Percentiles rank a stretch among this genome's conserved stretches.
Evolutionary conservation across 2,888 invertebrate genomes (phyloP).

Genomic region (Meiosimyza platycephala): DNA sequence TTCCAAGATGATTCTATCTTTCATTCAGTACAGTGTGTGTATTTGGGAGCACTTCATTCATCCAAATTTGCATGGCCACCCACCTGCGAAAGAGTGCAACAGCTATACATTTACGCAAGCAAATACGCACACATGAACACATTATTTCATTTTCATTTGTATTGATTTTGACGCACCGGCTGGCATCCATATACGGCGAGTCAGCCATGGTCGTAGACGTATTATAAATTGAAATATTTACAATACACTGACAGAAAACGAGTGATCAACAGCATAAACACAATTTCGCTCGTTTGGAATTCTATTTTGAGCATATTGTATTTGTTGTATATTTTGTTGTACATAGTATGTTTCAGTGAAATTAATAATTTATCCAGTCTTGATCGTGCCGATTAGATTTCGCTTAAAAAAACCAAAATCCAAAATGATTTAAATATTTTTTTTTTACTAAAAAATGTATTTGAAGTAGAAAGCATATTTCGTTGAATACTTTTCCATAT

Average conservation of each 20-base stretch:
- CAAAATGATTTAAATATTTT: too few relatives aligned
- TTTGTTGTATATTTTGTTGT: too few relatives aligned
- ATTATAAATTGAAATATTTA: background rate
- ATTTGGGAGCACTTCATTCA: background rate
- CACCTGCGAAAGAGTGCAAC: background rate
- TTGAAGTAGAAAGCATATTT: background rate
- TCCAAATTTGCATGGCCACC: background rate
- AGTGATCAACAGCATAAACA: too few relatives aligned
- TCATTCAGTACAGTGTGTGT: background rate
- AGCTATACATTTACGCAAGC: background rate
- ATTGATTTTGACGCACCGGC: background rate
- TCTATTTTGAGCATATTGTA: constrained; percentile 9
- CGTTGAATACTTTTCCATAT: background rate
- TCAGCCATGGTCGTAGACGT: constrained; percentile 9
- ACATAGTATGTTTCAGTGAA: too few relatives aligned
- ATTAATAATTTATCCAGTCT: too few relatives aligned
- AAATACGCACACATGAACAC: background rate
- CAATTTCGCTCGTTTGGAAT: constrained; percentile 15
- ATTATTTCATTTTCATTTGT: too few relatives aligned
- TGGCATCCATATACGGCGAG: constrained; percentile 30
- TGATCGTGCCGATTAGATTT: too few relatives aligned
- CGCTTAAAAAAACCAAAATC: too few relatives aligned
- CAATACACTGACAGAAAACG: background rate
- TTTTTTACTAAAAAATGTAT: background rate
- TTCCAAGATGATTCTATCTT: constrained; percentile 2